Evolutionary conservation across 2,888 invertebrate species (phyloP).

Genomic region (Labia minor): DNA sequence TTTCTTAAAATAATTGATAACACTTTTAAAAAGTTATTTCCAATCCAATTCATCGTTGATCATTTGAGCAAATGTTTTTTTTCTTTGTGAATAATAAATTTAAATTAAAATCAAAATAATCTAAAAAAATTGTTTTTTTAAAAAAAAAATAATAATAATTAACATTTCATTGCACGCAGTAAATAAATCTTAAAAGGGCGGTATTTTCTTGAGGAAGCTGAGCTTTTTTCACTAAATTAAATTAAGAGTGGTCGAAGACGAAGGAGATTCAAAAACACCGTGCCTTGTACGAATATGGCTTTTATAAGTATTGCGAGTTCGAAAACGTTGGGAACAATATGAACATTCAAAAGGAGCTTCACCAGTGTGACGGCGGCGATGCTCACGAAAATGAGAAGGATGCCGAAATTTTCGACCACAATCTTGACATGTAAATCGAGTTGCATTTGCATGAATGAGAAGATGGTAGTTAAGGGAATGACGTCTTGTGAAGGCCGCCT

Average conservation of each 20-base stretch:
- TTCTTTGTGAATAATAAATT: no score
- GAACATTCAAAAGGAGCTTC: slow-evolving; percentile 42
- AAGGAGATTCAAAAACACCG: slow-evolving; percentile 29
- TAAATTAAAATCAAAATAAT: no score
- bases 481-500: slow-evolving; percentile 45
- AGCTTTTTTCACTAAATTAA: no score
- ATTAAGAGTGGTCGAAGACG: neutral
- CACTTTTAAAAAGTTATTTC: no score
- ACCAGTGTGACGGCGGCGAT: slow-evolving; percentile 44
- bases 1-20: no score
- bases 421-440: slow-evolving; percentile 46
- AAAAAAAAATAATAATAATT: no score
- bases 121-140: no score
- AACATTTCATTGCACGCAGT: no score
- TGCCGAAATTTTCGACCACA: slow-evolving; percentile 49
- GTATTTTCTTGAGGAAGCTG: no score
- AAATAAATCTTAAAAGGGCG: no score
- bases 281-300: slow-evolving; percentile 47
- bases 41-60: no score
- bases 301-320: slow-evolving; percentile 49
- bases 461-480: slow-evolving; percentile 51
- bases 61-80: no score
- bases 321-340: slow-evolving; percentile 41
- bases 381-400: slow-evolving; percentile 48
- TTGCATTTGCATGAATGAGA: slow-evolving; percentile 49